Conservation (phyloP, 1,140 invertebrate genomes). For the Drosophila nigrodunni region DNA sequence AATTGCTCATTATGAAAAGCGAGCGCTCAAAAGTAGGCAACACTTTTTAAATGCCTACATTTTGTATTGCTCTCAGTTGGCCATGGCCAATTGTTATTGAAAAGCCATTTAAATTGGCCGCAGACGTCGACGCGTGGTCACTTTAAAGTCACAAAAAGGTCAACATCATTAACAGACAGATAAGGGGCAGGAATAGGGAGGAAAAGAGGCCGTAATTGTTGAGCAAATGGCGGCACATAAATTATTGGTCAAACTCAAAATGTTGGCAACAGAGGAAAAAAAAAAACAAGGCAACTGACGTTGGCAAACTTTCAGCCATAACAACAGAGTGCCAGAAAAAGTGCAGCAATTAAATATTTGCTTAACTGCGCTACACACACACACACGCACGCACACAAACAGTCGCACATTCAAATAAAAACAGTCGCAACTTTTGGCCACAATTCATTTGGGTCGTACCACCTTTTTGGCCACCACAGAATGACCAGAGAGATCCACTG, state of each 20-base stretch:
- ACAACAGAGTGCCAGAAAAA: slow-evolving; percentile 64
- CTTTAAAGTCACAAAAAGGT: slow-evolving; percentile 48
- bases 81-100: slow-evolving; percentile 54
- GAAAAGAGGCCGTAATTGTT: slow-evolving; percentile 48
- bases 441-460: slow-evolving; percentile 76
- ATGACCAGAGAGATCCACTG: slow-evolving; percentile 22
- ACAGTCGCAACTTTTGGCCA: slow-evolving; percentile 76
- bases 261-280: slow-evolving; percentile 12
- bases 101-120: slow-evolving; percentile 72
- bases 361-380: slow-evolving; percentile 69
- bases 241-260: slow-evolving; percentile 76
- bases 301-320: slow-evolving; percentile 70
- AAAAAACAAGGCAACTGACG: slow-evolving; percentile 21
- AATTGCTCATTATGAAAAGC: slow-evolving; percentile 73
- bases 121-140: slow-evolving; percentile 32
- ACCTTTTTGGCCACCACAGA: slow-evolving; percentile 71
- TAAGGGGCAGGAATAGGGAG: not conserved
- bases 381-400: slow-evolving; percentile 28
- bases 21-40: slow-evolving; percentile 74
- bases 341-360: slow-evolving; percentile 84
- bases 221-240: slow-evolving; percentile 82
- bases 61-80: not conserved
- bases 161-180: slow-evolving; percentile 66
- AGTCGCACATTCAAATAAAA: slow-evolving; percentile 38
- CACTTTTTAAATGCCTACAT: slow-evolving; percentile 1